Conservation (phyloP, 2,113 vertebrate species). For the Podilymbus podiceps region DNA sequence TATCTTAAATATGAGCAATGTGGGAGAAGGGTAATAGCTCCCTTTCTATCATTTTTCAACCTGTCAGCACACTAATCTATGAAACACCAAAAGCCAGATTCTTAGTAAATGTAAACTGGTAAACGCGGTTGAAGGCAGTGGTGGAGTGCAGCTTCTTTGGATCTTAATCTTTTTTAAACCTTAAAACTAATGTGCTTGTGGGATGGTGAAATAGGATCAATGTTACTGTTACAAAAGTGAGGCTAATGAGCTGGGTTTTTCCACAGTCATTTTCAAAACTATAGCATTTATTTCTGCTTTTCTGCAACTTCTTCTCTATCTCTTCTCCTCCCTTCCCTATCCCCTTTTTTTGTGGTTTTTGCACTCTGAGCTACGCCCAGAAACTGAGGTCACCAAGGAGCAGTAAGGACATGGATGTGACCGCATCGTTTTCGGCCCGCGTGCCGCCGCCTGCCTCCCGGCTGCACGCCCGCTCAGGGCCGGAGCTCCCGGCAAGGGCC, state of each 20-base stretch:
- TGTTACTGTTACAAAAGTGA: conserved; percentile 61
- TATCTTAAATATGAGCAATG: conserved; percentile 61
- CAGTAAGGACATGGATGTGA: neutral
- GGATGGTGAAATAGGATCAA: conserved; percentile 49
- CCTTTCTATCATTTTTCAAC: conserved; percentile 56
- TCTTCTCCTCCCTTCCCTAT: conserved; percentile 40
- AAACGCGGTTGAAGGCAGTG: neutral
- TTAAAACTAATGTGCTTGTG: neutral
- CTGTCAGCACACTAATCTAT: conserved; percentile 34
- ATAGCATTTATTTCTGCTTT: conserved; percentile 47
- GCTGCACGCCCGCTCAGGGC: neutral
- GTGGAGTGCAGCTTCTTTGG: neutral
- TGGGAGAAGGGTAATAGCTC: conserved; percentile 66
- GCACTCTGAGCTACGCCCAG: conserved; percentile 17
- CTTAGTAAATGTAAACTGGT: conserved; percentile 6
- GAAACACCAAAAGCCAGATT: conserved; percentile 27
- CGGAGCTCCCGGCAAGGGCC: neutral
- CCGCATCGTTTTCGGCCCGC: neutral
- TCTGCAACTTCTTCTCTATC: conserved; percentile 44
- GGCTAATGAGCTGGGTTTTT: conserved; percentile 60
- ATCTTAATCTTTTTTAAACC: neutral
- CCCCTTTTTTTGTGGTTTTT: neutral
- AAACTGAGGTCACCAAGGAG: conserved; percentile 28
- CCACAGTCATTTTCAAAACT: conserved; percentile 49
- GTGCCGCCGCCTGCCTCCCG: neutral